Base-by-base conservation (phyloP, 2,888 invertebrate genomes). In the Napeogenes inachia region DNA sequence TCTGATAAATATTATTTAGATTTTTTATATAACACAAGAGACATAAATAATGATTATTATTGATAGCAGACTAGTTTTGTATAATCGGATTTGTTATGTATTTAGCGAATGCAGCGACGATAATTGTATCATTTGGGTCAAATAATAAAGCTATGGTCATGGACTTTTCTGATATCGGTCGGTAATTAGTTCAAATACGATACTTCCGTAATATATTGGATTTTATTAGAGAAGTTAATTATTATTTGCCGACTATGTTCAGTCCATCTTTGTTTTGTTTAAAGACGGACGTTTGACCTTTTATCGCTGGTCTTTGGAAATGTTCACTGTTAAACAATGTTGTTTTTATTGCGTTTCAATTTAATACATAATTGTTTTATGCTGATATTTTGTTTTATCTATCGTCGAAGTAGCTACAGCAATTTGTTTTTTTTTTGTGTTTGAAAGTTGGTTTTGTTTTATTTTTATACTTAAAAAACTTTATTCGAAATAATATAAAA, bases 41-140 rank as follows among this genome's bases (percentile, higher is more conserved):
- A 10, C 42, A 10, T 10, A 42, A 10, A 42, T 10, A 3, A 10
- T 42, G 8, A 42, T 42, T 42, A 42, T 42, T 3, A 42, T 10
- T 42, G 5, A 42, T 42, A 12, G 42, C 3, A 42, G 2, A 21
- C 21, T 21, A 10, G 12, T 42, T 10, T 10, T 10, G 12, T 10
- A 42, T 42, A 8, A 42, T 42, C 10, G 10, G 10, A 10, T 42
- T 42, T 42, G 42, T 42, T 42, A 42, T 42, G 42, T 42, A 42
- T 42, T 42, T 54, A 62, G 30, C 54, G 56, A 57, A 56, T 54
- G 59, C 62, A 63, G 58, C 47, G 47, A 54, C 10, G 64, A 68
- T 65, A 65, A 55, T 67, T 62, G 64, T 68, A 68, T 70, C 67
- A 62, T 60, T 47, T 61, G 57, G 71, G 72, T 72, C 69, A 70